These are phyloP conservation scores for Trypoxylon attenuatum DNA, from an alignment of 2,888 invertebrate genomes.

Conservation along the genomic window DNA sequence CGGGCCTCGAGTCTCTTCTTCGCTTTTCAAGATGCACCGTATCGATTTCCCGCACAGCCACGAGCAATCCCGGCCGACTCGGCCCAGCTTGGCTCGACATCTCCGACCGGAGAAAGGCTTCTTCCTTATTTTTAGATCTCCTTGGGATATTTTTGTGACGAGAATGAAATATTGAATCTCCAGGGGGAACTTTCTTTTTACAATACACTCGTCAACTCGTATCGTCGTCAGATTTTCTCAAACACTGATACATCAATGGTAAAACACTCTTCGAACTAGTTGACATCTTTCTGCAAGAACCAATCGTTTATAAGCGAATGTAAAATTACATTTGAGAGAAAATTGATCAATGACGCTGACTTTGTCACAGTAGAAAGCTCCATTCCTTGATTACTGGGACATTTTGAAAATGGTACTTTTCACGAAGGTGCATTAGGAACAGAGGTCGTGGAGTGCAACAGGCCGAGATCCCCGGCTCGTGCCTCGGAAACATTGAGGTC, in stretches of 20 bases:
- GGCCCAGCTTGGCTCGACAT: too few species aligned
- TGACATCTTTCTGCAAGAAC: too few species aligned
- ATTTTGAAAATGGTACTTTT: too few species aligned
- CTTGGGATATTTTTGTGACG: neutral
- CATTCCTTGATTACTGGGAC: too few species aligned
- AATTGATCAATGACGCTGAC: too few species aligned
- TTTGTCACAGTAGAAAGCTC: too few species aligned
- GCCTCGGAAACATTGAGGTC: conserved; percentile 35
- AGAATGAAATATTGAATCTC: neutral
- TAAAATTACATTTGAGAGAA: too few species aligned
- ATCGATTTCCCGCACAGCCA: neutral
- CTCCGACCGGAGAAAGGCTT: neutral
- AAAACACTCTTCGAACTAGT: too few species aligned
- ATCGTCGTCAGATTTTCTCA: too few species aligned
- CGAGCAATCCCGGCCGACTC: neutral
- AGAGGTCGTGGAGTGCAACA: neutral
- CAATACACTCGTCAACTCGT: too few species aligned
- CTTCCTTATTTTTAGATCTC: neutral
- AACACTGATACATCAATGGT: too few species aligned
- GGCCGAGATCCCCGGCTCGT: neutral
- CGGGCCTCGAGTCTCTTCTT: neutral
- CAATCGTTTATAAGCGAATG: too few species aligned
- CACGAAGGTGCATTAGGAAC: neutral
- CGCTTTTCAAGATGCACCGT: neutral
- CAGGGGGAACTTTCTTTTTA: neutral